Percentiles rank a stretch among this genome's conserved stretches.
phyloP scores from a whole-genome alignment of 2,113 vertebrate genomes.

The Brachirus orientalis region DNA sequence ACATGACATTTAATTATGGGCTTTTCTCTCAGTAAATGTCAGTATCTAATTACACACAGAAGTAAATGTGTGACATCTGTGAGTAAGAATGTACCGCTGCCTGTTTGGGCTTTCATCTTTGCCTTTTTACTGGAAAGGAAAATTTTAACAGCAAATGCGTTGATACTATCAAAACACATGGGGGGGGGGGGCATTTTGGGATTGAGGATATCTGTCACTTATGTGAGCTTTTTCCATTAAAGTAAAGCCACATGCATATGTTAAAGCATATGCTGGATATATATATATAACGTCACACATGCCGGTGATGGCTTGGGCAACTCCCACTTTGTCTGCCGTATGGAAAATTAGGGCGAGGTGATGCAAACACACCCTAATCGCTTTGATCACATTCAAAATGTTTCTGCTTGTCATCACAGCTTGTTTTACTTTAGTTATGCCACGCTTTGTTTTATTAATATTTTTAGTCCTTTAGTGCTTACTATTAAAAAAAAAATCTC shows the following conservation, averaged over 20 bases:
- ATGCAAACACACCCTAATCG: background rate
- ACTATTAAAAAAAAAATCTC: too few species aligned
- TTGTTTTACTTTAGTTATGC: too few species aligned
- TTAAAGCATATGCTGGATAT: too few species aligned
- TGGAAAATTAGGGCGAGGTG: background rate
- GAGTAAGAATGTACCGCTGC: slow-evolving; percentile 7
- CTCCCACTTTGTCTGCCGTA: background rate
- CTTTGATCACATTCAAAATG: background rate
- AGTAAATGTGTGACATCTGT: background rate
- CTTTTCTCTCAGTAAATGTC: too few species aligned
- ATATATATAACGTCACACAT: background rate
- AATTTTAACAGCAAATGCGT: background rate
- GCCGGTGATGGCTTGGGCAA: background rate
- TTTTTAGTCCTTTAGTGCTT: too few species aligned
- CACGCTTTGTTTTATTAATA: too few species aligned
- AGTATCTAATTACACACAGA: background rate
- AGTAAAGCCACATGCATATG: too few species aligned
- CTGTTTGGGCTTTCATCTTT: slow-evolving; percentile 2
- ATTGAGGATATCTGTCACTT: background rate
- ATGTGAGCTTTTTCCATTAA: too few species aligned
- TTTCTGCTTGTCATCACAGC: background rate
- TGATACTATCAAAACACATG: background rate
- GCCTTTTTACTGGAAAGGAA: background rate
- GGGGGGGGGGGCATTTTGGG: background rate
- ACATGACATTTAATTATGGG: background rate